These are phyloP conservation scores for Gryllus longicercus DNA, from an alignment of 2,888 invertebrate genomes.

Conservation along the genomic window DNA sequence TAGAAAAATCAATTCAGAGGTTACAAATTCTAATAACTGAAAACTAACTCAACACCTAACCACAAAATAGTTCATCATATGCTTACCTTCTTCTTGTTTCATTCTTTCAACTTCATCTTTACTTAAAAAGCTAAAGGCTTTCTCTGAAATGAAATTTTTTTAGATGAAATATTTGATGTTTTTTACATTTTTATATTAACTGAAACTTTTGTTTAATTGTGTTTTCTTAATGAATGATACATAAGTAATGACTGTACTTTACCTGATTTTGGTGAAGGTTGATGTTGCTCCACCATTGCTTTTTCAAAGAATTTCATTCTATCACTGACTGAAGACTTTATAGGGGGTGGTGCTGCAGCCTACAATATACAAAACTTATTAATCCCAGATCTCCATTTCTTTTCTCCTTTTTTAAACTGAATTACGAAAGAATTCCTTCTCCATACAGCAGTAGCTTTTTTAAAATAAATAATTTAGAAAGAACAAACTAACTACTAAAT, in stretches of 20 bases:
- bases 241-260: constrained; percentile 32
- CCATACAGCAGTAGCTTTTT: too few species aligned
- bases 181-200: too few species aligned
- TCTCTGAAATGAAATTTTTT: constrained; percentile 58
- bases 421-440: too few species aligned
- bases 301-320: constrained; percentile 94
- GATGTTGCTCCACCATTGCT: constrained; percentile 89
- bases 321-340: constrained; percentile 83
- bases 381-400: too few species aligned
- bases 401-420: too few species aligned
- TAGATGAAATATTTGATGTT: too few species aligned
- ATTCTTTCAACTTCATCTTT: constrained; percentile 91
- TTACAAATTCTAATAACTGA: too few species aligned
- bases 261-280: constrained; percentile 82
- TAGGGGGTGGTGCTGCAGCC: not conserved
- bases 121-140: constrained; percentile 90
- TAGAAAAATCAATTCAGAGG: constrained; percentile 38
- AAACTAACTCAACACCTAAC: not conserved
- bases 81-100: constrained; percentile 79
- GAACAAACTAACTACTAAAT: not conserved
- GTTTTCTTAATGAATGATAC: too few species aligned
- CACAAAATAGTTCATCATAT: not conserved
- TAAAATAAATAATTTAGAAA: not conserved
- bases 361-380: not conserved
- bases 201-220: too few species aligned